These are phyloP conservation scores for Leptinotarsa defecta DNA, from an alignment of 1,140 invertebrate species.

Conservation along the genomic window DNA sequence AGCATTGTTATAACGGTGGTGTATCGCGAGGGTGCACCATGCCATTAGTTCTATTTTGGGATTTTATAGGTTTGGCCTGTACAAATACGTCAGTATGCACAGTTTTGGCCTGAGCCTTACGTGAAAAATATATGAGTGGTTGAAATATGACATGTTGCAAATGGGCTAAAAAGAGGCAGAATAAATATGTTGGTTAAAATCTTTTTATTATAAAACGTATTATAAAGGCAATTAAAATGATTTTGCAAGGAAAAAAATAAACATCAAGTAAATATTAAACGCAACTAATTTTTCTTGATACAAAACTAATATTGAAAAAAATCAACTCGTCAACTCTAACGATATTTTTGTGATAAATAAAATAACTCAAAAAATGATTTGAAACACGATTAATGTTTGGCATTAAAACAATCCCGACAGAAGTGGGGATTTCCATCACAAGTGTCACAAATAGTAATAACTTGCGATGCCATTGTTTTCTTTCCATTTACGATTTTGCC, in stretches of 20 bases:
- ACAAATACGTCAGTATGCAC: background rate
- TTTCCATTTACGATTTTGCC: slow-evolving; percentile 23
- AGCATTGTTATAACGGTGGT: background rate
- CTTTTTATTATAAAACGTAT: slow-evolving; percentile 7
- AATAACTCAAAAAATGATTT: background rate
- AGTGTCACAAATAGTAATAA: slow-evolving; percentile 21
- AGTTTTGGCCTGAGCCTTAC: background rate
- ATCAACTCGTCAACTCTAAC: too few species aligned
- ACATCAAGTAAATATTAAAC: slow-evolving; percentile 6
- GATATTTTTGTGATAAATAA: background rate
- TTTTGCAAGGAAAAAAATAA: background rate
- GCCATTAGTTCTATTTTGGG: background rate
- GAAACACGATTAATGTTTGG: background rate
- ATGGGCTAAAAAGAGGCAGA: background rate
- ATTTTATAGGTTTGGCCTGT: background rate
- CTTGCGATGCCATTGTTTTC: slow-evolving; percentile 22
- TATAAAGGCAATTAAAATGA: background rate
- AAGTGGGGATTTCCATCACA: slow-evolving; percentile 24
- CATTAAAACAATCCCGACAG: slow-evolving; percentile 24
- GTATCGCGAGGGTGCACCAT: slow-evolving; percentile 4
- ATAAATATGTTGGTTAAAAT: background rate
- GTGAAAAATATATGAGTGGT: background rate
- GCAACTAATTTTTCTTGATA: too few species aligned
- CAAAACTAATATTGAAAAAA: too few species aligned
- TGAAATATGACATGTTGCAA: background rate